phyloP scores from a whole-genome alignment of 2,797 vertebrate species.

The Acanthiza pusilla region DNA sequence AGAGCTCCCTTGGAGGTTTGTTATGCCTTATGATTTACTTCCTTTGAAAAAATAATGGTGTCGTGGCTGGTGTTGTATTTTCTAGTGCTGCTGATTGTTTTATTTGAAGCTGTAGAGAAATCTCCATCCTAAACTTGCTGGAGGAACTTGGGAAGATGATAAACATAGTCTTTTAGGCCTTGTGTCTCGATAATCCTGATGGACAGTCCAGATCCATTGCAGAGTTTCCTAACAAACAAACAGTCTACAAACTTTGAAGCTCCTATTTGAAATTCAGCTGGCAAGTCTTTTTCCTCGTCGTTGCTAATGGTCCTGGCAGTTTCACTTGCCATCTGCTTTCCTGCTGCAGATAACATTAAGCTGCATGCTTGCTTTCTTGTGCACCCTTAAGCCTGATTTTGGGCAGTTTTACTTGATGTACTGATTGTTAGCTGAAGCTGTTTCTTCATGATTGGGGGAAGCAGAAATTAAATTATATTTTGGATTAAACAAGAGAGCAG shows the following conservation, averaged over 20 bases:
- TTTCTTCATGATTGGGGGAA: neutral
- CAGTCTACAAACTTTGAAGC: neutral
- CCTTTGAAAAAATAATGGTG: neutral
- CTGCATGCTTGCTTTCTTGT: neutral
- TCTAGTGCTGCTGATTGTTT: neutral
- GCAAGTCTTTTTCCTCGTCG: neutral
- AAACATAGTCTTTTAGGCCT: neutral
- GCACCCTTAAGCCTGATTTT: neutral
- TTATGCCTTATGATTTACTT: neutral
- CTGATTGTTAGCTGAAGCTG: neutral
- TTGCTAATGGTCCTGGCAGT: neutral
- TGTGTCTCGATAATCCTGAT: neutral
- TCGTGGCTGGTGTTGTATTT: neutral
- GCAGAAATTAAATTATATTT: neutral
- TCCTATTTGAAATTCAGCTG: neutral
- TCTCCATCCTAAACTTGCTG: neutral
- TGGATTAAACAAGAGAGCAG: neutral
- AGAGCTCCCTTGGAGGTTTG: neutral
- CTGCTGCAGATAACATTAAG: neutral
- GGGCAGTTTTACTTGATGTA: neutral
- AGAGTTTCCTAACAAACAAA: neutral
- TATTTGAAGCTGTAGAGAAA: neutral
- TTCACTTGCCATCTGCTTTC: slow-evolving; percentile 2
- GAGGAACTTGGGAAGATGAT: neutral
- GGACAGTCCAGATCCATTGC: neutral